These are phyloP conservation scores for Strongylocentrotus purpuratus DNA, from an alignment of 35 echinoderm and acorn worm genomes.

Conservation along the genomic window DNA sequence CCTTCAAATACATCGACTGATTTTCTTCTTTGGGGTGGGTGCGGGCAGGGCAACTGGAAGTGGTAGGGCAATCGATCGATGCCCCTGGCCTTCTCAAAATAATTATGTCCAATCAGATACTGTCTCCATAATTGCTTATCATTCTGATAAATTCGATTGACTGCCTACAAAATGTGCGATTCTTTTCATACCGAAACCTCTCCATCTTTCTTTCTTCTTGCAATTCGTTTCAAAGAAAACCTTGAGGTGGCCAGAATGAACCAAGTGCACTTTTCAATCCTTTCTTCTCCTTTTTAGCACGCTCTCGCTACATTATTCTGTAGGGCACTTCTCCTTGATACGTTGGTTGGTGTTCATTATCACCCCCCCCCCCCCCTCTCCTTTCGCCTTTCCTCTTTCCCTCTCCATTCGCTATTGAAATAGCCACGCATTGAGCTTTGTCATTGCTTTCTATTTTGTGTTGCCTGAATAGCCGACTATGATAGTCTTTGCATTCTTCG, in stretches of 20 bases:
- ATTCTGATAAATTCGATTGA: background rate
- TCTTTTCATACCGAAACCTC: too few species aligned
- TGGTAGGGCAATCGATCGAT: background rate
- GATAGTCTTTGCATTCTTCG: constrained; percentile 23
- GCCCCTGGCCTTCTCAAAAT: background rate
- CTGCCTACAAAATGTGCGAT: too few species aligned
- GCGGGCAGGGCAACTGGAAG: background rate
- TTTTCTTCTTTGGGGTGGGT: too few species aligned
- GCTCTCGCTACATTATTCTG: background rate
- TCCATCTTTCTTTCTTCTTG: background rate
- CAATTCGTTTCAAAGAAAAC: background rate
- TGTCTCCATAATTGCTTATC: background rate
- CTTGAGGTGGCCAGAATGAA: background rate
- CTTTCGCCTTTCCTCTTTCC: background rate
- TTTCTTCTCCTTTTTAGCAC: background rate
- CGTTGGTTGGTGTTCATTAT: background rate
- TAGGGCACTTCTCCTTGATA: background rate
- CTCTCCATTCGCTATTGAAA: constrained; percentile 29
- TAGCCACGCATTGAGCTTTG: background rate
- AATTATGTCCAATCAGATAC: background rate
- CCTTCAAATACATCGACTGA: too few species aligned
- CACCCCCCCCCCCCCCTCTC: too few species aligned
- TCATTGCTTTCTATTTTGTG: constrained; percentile 38
- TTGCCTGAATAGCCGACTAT: constrained; percentile 29
- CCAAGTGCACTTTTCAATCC: background rate